Evolutionary conservation across 2,113 vertebrate species (phyloP).

Genomic region (Ochotona princeps): DNA sequence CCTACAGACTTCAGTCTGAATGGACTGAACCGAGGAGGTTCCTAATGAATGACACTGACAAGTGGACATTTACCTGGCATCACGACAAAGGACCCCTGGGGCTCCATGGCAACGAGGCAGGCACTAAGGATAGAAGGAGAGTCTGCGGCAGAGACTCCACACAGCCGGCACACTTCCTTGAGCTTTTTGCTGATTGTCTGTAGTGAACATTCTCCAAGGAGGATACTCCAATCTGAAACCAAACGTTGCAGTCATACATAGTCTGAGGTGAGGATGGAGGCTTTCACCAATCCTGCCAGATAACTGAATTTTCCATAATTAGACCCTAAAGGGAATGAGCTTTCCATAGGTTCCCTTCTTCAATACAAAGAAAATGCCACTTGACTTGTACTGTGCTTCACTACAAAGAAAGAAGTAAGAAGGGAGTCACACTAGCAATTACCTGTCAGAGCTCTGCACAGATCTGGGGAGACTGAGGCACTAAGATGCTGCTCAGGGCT

Average conservation of each 20-base stretch:
- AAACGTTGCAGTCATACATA: not conserved
- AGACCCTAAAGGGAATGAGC: not conserved
- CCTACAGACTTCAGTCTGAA: not conserved
- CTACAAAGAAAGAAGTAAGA: constrained; percentile 30
- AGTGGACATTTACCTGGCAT: constrained; percentile 92
- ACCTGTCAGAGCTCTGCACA: not conserved
- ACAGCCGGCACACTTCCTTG: constrained; percentile 96
- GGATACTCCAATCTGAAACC: constrained; percentile 95
- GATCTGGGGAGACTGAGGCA: not conserved
- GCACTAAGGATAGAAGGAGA: constrained; percentile 97
- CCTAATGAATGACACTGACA: not conserved
- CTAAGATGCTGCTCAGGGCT: not conserved
- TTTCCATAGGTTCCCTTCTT: not conserved
- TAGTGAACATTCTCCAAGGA: constrained; percentile 96
- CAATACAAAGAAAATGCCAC: not conserved
- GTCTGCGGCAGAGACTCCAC: constrained; percentile 95
- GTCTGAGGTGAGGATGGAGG: not conserved
- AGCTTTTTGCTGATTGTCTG: constrained; percentile 96
- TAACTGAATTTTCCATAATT: constrained; percentile 8
- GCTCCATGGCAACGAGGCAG: constrained; percentile 99
- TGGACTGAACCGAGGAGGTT: not conserved
- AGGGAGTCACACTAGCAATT: not conserved
- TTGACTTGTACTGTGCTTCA: not conserved
- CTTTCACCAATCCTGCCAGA: constrained; percentile 3
- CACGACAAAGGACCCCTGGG: constrained; percentile 96